Percentiles rank a stretch among this genome's conserved stretches.
phyloP scores from a whole-genome alignment of 2,113 vertebrate genomes.

The Cyrtonyx montezumae region DNA sequence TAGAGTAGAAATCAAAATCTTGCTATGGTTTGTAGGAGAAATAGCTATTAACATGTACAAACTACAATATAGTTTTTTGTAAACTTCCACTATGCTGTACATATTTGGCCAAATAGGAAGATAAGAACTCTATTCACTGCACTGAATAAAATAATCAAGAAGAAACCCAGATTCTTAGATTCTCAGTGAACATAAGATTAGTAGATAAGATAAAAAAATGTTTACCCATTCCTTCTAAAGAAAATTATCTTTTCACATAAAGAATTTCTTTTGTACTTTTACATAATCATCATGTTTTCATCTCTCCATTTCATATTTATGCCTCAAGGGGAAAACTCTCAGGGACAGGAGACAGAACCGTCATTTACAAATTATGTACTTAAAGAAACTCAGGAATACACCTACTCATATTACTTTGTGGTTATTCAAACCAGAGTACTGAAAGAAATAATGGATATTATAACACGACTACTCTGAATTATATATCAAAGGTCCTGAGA shows the following conservation, averaged over 20 bases:
- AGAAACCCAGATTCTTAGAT: neutral
- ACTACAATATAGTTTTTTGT: neutral
- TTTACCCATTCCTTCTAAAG: neutral
- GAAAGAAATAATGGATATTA: neutral
- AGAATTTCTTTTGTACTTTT: neutral
- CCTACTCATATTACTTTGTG: neutral
- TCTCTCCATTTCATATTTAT: neutral
- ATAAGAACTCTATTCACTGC: neutral
- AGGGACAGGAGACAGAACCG: neutral
- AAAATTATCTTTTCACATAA: neutral
- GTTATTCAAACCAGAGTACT: neutral
- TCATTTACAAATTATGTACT: neutral
- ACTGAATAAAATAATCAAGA: neutral
- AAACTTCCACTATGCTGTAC: neutral
- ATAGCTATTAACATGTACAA: neutral
- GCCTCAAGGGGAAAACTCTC: neutral
- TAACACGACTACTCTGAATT: neutral
- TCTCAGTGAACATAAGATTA: neutral
- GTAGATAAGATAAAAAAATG: neutral
- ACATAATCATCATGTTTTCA: neutral
- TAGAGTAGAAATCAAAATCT: neutral
- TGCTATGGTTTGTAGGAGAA: neutral
- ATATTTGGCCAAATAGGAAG: neutral
- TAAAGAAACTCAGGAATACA: neutral
- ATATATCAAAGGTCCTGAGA: neutral